Percentiles rank a stretch among this genome's conserved stretches.
Evolutionary conservation across 2,888 invertebrate genomes (phyloP).

Genomic region (Drosophila flavopinicola): DNA sequence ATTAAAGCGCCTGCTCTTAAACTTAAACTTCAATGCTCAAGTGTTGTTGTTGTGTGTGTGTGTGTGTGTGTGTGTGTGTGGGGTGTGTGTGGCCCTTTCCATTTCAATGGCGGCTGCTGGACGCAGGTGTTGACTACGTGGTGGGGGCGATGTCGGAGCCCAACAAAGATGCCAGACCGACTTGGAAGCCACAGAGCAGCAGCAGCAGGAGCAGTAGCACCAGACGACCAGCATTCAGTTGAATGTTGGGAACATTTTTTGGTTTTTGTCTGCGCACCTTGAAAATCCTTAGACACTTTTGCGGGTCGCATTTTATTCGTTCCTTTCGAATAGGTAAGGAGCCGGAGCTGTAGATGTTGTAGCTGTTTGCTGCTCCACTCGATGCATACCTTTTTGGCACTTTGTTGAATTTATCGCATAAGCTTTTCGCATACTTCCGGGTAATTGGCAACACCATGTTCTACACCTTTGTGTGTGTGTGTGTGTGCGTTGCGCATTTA

Average conservation of each 20-base stretch:
- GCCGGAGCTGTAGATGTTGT: neutral
- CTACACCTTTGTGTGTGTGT: constrained; percentile 34
- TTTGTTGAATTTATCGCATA: constrained; percentile 80
- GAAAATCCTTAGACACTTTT: constrained; percentile 69
- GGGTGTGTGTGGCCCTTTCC: constrained; percentile 55
- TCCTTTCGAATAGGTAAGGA: constrained; percentile 19
- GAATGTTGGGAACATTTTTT: constrained; percentile 36
- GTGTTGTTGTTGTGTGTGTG: too few relatives aligned
- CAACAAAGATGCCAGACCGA: constrained; percentile 66
- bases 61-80: constrained; percentile 40
- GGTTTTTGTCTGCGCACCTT: constrained; percentile 61
- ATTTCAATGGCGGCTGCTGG: constrained; percentile 61
- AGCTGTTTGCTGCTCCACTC: constrained; percentile 27
- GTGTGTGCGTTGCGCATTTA: constrained; percentile 65
- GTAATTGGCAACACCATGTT: constrained; percentile 81
- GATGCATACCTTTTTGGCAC: constrained; percentile 80
- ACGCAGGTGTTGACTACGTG: constrained; percentile 81
- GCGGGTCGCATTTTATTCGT: constrained; percentile 53
- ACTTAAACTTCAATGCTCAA: constrained; percentile 70
- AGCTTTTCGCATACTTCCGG: constrained; percentile 81
- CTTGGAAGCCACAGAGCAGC: constrained; percentile 62
- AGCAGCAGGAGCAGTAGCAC: constrained; percentile 8
- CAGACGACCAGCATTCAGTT: constrained; percentile 28
- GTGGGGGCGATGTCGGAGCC: constrained; percentile 32
- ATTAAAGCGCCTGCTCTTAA: constrained; percentile 59